These are phyloP conservation scores for Cephonodes hylas DNA, from an alignment of 2,888 invertebrate species.

Conservation along the genomic window DNA sequence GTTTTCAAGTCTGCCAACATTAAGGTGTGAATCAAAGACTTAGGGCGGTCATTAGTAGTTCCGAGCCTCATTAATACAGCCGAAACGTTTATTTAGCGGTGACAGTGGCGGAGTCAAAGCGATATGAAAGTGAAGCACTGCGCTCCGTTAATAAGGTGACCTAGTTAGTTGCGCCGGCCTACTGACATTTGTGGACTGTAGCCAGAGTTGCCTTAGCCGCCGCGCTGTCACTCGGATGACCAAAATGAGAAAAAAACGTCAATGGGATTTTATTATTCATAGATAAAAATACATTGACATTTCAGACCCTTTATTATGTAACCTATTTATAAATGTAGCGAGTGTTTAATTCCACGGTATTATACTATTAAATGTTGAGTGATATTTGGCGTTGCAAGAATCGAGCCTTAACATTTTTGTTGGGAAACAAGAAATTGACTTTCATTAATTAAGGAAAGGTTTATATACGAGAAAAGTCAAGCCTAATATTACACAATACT, in stretches of 20 bases:
- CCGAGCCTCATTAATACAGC: slow-evolving; percentile 8
- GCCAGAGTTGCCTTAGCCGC: not conserved
- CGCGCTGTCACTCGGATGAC: not conserved
- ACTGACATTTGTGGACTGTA: slow-evolving; percentile 41
- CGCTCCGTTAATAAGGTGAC: slow-evolving; percentile 47
- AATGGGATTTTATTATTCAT: not conserved
- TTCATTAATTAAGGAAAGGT: too few relatives aligned
- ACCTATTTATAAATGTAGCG: too few relatives aligned
- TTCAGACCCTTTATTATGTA: too few relatives aligned
- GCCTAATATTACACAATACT: too few relatives aligned
- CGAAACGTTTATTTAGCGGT: slow-evolving; percentile 16
- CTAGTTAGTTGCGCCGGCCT: slow-evolving; percentile 43
- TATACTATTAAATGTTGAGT: not conserved
- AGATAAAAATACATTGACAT: too few relatives aligned
- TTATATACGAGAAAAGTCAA: too few relatives aligned
- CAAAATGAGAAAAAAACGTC: not conserved
- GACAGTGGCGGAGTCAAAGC: slow-evolving; percentile 16
- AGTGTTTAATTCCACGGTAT: too few relatives aligned
- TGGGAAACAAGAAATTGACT: too few relatives aligned
- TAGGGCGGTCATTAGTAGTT: not conserved
- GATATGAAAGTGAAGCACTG: slow-evolving; percentile 26
- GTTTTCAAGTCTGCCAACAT: not conserved
- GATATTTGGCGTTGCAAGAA: too few relatives aligned
- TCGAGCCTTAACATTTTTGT: too few relatives aligned
- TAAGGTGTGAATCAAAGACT: not conserved